These are phyloP conservation scores for Caenorhabditis wallacei DNA, from an alignment of 2,888 invertebrate species.

Conservation along the genomic window DNA sequence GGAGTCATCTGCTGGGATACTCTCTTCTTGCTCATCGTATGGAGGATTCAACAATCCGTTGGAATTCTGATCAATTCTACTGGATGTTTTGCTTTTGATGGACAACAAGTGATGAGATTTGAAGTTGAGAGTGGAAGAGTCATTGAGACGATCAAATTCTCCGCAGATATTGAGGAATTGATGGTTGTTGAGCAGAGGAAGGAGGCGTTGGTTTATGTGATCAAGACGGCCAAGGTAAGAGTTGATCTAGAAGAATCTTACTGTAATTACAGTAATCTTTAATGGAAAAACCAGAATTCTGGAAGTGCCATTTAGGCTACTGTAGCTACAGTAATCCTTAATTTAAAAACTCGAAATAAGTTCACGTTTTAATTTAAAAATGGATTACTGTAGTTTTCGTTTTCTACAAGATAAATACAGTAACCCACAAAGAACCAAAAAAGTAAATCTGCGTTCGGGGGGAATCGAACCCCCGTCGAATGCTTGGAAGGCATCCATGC, in stretches of 20 bases:
- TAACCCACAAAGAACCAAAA: background rate
- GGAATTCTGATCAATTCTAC: slow-evolving; percentile 18
- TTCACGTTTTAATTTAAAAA: no score
- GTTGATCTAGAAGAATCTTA: no score
- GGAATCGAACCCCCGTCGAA: slow-evolving; percentile 78
- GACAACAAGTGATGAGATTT: slow-evolving; percentile 61
- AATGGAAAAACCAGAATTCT: no score
- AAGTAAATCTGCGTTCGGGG: slow-evolving; percentile 70
- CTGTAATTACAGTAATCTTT: no score
- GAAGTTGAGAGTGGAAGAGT: slow-evolving; percentile 58
- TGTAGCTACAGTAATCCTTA: no score
- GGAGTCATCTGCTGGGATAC: slow-evolving; percentile 65
- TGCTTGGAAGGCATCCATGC: slow-evolving; percentile 79
- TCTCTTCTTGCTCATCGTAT: slow-evolving; percentile 36
- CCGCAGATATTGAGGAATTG: slow-evolving; percentile 36
- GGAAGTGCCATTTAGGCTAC: no score
- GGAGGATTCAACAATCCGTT: slow-evolving; percentile 56
- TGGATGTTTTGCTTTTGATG: slow-evolving; percentile 51
- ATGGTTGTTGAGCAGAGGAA: slow-evolving; percentile 25
- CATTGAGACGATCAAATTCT: slow-evolving; percentile 44
- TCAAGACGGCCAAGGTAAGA: slow-evolving; percentile 53
- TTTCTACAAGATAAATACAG: no score
- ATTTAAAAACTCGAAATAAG: no score
- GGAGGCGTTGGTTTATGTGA: slow-evolving; percentile 28
- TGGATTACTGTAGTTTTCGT: no score